These are phyloP conservation scores for Psettodes erumei DNA, from an alignment of 2,113 vertebrate species.

Conservation along the genomic window DNA sequence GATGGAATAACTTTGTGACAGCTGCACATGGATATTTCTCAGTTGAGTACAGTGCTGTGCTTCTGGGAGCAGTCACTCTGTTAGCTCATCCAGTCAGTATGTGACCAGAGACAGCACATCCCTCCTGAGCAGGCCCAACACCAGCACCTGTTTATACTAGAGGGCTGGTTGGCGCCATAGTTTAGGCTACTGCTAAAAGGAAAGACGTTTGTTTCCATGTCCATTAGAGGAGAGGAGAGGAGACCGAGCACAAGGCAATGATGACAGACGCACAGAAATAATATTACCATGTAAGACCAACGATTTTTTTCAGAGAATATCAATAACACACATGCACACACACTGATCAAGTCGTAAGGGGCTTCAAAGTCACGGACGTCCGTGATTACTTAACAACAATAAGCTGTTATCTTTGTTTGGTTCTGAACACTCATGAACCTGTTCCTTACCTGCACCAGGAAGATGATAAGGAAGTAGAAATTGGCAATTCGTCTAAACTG, in stretches of 20 bases:
- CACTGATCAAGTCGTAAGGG: not conserved
- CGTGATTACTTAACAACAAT: not conserved
- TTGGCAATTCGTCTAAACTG: conserved; percentile 99
- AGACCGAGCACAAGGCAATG: not conserved
- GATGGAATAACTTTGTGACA: conserved; percentile 13
- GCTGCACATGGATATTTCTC: not conserved
- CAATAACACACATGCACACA: not conserved
- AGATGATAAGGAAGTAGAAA: conserved; percentile 99
- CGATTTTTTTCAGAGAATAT: not conserved
- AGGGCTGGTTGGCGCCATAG: conserved; percentile 37
- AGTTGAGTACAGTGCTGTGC: not conserved
- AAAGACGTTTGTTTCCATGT: conserved; percentile 47
- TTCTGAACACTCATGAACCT: not conserved
- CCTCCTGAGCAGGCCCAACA: conserved; percentile 10
- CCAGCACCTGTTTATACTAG: conserved; percentile 66
- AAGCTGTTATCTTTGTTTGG: conserved; percentile 4
- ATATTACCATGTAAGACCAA: not conserved
- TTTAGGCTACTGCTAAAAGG: conserved; percentile 39
- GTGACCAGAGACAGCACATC: conserved; percentile 30
- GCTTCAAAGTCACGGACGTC: not conserved
- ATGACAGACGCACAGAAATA: not conserved
- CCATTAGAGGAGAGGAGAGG: not conserved
- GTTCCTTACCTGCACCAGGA: conserved; percentile 94
- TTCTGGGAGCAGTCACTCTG: conserved; percentile 25
- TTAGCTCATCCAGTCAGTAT: conserved; percentile 49